Conservation (phyloP, 2,888 invertebrate species). For the Nomada lathburiana region DNA sequence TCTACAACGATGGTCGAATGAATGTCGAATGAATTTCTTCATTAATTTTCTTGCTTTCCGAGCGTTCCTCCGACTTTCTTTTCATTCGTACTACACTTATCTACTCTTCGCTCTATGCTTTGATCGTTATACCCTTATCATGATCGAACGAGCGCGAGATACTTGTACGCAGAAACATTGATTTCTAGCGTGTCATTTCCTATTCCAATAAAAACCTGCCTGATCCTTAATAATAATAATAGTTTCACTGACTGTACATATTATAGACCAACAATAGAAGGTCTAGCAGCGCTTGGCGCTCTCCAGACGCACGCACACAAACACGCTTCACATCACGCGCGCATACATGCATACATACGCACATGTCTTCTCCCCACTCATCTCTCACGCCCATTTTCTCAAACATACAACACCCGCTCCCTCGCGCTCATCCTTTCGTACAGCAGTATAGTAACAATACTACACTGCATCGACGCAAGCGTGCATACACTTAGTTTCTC, state of each 20-base stretch:
- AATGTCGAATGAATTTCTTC: conserved; percentile 74
- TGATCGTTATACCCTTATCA: conserved; percentile 44
- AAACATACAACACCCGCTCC: not conserved
- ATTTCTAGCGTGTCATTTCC: conserved; percentile 68
- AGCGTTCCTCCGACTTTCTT: conserved; percentile 23
- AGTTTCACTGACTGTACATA: conserved; percentile 85
- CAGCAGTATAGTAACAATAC: no score
- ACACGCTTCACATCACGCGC: conserved; percentile 25
- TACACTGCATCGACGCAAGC: not conserved
- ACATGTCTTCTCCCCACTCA: not conserved
- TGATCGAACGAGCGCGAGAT: conserved; percentile 76
- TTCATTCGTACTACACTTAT: conserved; percentile 51
- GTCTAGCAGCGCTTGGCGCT: conserved; percentile 82
- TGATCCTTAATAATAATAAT: conserved; percentile 84
- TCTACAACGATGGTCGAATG: conserved; percentile 66
- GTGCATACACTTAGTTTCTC: conserved; percentile 12
- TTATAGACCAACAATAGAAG: conserved; percentile 84
- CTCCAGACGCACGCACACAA: conserved; percentile 71
- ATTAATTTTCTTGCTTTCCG: conserved; percentile 36
- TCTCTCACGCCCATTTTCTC: no score
- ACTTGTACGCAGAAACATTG: conserved; percentile 76
- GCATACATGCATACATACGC: not conserved
- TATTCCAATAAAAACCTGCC: conserved; percentile 75
- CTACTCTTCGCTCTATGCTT: not conserved
- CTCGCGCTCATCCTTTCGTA: no score